Conservation (phyloP, 2,888 invertebrate species). For the Rotaria socialis region DNA sequence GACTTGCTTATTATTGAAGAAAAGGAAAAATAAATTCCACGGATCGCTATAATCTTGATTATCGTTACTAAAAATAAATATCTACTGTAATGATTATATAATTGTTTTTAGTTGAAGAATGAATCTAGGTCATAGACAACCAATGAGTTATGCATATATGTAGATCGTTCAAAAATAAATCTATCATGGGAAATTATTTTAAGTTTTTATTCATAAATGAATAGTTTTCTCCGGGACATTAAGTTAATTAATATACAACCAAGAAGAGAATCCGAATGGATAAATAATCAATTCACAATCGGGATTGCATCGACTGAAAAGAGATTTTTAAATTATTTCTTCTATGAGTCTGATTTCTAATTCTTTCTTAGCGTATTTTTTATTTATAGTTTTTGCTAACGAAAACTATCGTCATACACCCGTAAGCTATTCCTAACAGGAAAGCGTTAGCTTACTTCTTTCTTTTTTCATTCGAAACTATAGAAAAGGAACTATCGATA, state of each 20-base stretch:
- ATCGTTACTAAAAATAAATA: background rate
- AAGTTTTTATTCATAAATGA: background rate
- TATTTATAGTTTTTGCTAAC: too few relatives aligned
- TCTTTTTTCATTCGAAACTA: too few relatives aligned
- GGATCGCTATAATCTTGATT: background rate
- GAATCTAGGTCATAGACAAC: background rate
- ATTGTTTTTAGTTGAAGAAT: background rate
- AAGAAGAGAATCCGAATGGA: background rate
- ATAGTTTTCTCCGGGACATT: background rate
- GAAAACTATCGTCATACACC: too few relatives aligned
- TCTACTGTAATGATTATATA: too few relatives aligned
- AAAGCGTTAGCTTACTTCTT: too few relatives aligned
- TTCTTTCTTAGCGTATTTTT: too few relatives aligned
- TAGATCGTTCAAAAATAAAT: background rate
- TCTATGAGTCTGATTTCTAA: too few relatives aligned
- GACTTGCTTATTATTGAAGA: background rate
- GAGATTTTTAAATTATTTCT: background rate
- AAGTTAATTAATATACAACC: background rate
- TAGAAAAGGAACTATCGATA: too few relatives aligned
- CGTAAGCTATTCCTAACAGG: too few relatives aligned
- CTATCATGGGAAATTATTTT: background rate
- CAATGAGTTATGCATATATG: background rate
- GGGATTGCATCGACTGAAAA: background rate
- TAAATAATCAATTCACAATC: background rate
- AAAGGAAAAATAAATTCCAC: background rate